Evolutionary conservation across 2,113 vertebrate species (phyloP), one percentile per base, ranked within the genome.

Genomic region (Bufo bufo): DNA sequence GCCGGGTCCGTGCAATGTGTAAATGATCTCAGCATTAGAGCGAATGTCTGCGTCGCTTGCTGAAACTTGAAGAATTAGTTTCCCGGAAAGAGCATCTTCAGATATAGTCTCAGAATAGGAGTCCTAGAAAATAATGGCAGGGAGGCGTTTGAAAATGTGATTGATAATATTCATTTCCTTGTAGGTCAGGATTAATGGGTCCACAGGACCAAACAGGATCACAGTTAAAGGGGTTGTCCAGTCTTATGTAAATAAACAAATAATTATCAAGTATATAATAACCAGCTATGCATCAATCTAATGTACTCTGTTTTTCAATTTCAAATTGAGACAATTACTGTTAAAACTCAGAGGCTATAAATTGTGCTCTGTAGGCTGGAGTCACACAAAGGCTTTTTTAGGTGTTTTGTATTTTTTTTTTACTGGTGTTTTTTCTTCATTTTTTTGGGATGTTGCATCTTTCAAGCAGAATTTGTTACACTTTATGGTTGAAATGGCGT

Each of bases 11-110:
- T 95, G 94, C 72, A 99, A 92, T 0, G 96, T 96, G 1, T 96
- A 99, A 86, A 95, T 96, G 88, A 99, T 96, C 91, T 98, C 97
- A 65, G 97, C 97, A 0, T 99, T 99, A 89, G 98, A 98, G 90
- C 97, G 97, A 90, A 99, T 98, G 92, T 99, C 98, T 50, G 96
- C 96, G 5, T 99, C 98, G 14, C 94, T 94, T 23, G 98, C 98
- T 12, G 96, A 97, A 16, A 98, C 95, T 90, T 99, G 98, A 90
- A 97, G 90, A 89, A 99, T 94, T 90, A 98, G 91, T 87, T 97
- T 96, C 79, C 97, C 97, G 9, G 96, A 94, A 74, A 93, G 93
- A 14, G 95, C 91, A 74, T 99, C 97, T 92, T 99, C 98, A n/a
- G 96, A 95, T 92, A 99, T 91, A 0, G 93, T 94, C 82, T 98